These are phyloP conservation scores for Zosterops hypoxanthus DNA, from an alignment of 2,113 vertebrate genomes.

Conservation along the genomic window DNA sequence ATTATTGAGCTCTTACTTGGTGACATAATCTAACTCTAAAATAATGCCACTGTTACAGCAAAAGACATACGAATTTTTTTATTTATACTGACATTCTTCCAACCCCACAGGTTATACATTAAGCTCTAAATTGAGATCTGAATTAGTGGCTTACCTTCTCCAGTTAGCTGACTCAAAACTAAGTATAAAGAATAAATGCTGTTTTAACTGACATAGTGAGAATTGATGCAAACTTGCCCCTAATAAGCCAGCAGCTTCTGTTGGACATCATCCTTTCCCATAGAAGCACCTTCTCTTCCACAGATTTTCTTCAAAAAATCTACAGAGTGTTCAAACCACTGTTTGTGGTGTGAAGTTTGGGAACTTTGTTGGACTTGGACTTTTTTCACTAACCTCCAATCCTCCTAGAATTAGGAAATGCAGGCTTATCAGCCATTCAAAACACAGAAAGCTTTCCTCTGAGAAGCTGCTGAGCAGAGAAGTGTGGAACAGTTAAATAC, in stretches of 20 bases:
- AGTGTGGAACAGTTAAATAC: neutral
- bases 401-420: neutral
- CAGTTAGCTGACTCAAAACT: neutral
- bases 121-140: neutral
- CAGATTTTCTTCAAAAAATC: neutral
- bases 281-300: neutral
- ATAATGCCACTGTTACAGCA: neutral
- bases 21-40: neutral
- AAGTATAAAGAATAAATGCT: neutral
- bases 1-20: neutral
- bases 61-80: neutral
- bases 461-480: neutral
- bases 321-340: neutral
- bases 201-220: neutral
- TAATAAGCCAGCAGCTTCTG: neutral
- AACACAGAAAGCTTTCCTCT: neutral
- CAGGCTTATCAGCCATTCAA: neutral
- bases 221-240: neutral
- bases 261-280: neutral
- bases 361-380: neutral
- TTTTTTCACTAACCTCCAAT: neutral
- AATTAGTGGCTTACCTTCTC: neutral
- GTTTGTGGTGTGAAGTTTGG: neutral
- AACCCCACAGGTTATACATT: neutral
- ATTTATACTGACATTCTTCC: neutral